phyloP scores from a whole-genome alignment of 2,113 vertebrate species.

The Cheilinus undulatus region DNA sequence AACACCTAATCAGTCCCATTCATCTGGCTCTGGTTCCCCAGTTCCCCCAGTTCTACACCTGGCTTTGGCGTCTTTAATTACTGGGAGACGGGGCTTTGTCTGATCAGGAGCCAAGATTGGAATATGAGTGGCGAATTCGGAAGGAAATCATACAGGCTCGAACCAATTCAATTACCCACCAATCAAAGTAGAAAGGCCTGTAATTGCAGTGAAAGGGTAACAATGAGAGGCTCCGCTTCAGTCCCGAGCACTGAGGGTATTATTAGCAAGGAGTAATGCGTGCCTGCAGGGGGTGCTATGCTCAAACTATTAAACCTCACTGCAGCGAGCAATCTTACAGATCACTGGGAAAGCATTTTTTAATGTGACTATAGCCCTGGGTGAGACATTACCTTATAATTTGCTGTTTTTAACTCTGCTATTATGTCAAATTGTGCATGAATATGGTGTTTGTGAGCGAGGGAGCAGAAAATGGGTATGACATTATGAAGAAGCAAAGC shows the following conservation, averaged over 20 bases:
- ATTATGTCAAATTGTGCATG: conserved; percentile 75
- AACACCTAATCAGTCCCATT: conserved; percentile 88
- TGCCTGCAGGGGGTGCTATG: conserved; percentile 87
- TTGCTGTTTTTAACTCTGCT: conserved; percentile 68
- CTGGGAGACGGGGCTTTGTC: conserved; percentile 78
- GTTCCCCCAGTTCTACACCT: conserved; percentile 77
- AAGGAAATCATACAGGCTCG: conserved; percentile 82
- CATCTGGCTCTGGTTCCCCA: conserved; percentile 78
- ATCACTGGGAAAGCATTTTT: conserved; percentile 57
- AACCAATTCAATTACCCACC: conserved; percentile 87
- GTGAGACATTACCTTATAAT: conserved; percentile 74
- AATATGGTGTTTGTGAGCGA: conserved; percentile 51
- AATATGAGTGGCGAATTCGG: conserved; percentile 82
- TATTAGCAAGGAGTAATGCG: conserved; percentile 72
- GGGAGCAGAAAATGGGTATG: conserved; percentile 66
- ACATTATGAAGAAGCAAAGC: conserved; percentile 50
- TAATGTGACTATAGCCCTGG: conserved; percentile 64
- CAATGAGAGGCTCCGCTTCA: conserved; percentile 62
- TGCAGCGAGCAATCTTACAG: conserved; percentile 46
- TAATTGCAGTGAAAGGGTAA: conserved; percentile 85
- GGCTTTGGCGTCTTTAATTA: conserved; percentile 85
- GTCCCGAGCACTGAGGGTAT: conserved; percentile 49
- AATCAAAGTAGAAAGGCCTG: conserved; percentile 86
- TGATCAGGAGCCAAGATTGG: conserved; percentile 81
- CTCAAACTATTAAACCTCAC: conserved; percentile 80